These are phyloP conservation scores for Tenthredo amoena DNA, from an alignment of 2,888 invertebrate species.

Conservation along the genomic window DNA sequence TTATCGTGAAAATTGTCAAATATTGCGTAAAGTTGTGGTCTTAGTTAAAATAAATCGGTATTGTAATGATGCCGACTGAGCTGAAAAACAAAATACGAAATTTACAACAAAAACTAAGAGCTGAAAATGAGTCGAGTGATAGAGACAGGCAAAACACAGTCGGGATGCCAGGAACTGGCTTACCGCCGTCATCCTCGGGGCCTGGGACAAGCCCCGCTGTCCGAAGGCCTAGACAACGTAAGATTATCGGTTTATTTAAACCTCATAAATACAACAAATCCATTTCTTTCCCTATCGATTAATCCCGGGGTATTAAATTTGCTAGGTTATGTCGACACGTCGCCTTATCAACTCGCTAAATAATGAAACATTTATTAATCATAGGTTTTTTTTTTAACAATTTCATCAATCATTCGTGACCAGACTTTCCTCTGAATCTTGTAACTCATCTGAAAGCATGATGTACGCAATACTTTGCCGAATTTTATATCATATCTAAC, in stretches of 20 bases:
- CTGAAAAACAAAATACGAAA: slow-evolving; percentile 90
- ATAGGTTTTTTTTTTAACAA: not conserved
- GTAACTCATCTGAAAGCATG: not conserved
- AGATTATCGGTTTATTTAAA: slow-evolving; percentile 73
- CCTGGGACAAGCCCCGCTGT: slow-evolving; percentile 78
- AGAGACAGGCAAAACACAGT: slow-evolving; percentile 81
- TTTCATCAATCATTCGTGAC: not conserved
- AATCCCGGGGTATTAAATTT: not conserved
- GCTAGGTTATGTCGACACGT: slow-evolving; percentile 56
- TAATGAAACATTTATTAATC: not conserved
- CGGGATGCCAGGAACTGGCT: slow-evolving; percentile 73
- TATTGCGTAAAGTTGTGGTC: slow-evolving; percentile 19
- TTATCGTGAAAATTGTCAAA: slow-evolving; percentile 39
- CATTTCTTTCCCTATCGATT: not conserved
- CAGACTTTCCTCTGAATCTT: not conserved
- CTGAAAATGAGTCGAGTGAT: slow-evolving; percentile 83
- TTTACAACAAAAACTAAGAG: slow-evolving; percentile 89
- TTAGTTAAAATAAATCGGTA: slow-evolving; percentile 37
- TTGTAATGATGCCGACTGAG: slow-evolving; percentile 83
- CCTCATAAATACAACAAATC: not conserved
- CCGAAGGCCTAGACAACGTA: slow-evolving; percentile 84
- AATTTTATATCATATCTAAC: not conserved
- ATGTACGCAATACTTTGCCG: not conserved
- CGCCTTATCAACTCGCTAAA: not conserved
- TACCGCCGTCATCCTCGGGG: slow-evolving; percentile 75